A percentile compares a stretch with the other conserved stretches of the same genome.
These are phyloP conservation scores for Spodoptera picta DNA, from an alignment of 2,888 invertebrate genomes.

Conservation along the genomic window DNA sequence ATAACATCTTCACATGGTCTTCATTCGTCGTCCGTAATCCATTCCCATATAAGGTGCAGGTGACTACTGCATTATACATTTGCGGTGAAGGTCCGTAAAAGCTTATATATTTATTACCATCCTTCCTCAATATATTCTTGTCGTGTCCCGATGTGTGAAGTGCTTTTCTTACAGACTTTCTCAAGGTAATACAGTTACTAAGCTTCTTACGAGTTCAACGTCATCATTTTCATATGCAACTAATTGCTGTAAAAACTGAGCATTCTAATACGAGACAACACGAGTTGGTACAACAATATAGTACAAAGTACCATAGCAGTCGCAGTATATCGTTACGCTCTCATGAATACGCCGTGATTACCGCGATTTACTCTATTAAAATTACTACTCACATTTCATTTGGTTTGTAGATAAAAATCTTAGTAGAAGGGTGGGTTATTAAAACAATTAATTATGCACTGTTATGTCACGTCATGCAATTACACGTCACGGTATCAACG, in stretches of 20 bases:
- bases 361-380: slow-evolving; percentile 72
- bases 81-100: slow-evolving; percentile 57
- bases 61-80: slow-evolving; percentile 65
- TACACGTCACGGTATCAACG: slow-evolving; percentile 63
- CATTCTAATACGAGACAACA: slow-evolving; percentile 30
- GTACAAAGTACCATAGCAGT: slow-evolving; percentile 27
- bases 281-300: slow-evolving; percentile 22
- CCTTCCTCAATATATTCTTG: slow-evolving; percentile 61
- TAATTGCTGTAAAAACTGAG: slow-evolving; percentile 42
- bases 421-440: slow-evolving; percentile 69
- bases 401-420: slow-evolving; percentile 69
- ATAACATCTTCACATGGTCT: slow-evolving; percentile 49
- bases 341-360: slow-evolving; percentile 53
- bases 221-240: slow-evolving; percentile 43
- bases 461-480: slow-evolving; percentile 74
- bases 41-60: slow-evolving; percentile 44
- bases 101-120: slow-evolving; percentile 65
- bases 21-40: slow-evolving; percentile 49
- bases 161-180: slow-evolving; percentile 63
- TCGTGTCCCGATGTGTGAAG: slow-evolving; percentile 66
- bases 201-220: slow-evolving; percentile 65
- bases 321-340: slow-evolving; percentile 51
- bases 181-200: slow-evolving; percentile 68
- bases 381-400: slow-evolving; percentile 75
- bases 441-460: slow-evolving; percentile 68